Evolutionary conservation across 2,888 invertebrate species (phyloP).

Genomic region (Hoplodrina blanda): DNA sequence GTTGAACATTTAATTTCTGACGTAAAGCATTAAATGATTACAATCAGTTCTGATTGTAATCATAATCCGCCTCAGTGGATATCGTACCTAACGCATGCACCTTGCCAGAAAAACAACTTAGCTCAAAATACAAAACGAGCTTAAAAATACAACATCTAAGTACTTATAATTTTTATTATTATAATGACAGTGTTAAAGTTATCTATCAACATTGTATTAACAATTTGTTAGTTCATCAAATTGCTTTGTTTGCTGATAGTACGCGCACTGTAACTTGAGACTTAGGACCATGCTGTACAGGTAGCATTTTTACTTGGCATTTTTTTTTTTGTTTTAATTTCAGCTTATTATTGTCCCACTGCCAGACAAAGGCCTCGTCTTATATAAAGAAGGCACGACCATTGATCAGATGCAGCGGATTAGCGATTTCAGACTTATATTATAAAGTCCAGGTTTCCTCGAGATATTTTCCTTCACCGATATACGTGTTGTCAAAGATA

Average conservation of each 20-base stretch:
- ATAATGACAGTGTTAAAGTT: slow-evolving; percentile 39
- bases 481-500: no score
- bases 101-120: slow-evolving; percentile 32
- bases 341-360: no score
- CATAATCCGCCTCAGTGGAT: slow-evolving; percentile 13
- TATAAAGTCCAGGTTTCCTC: no score
- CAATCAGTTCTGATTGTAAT: not conserved
- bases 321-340: no score
- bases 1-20: no score
- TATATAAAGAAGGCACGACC: no score
- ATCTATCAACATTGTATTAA: slow-evolving; percentile 47
- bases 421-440: no score
- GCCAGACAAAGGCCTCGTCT: no score
- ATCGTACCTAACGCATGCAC: not conserved
- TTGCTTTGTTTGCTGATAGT: slow-evolving; percentile 57
- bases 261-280: slow-evolving; percentile 41
- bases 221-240: slow-evolving; percentile 57
- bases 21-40: no score
- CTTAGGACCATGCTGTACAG: not conserved
- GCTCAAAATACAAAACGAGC: slow-evolving; percentile 15
- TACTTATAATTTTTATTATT: slow-evolving; percentile 19
- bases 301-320: not conserved
- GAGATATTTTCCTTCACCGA: no score
- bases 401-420: no score
- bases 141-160: slow-evolving; percentile 30